Base-by-base conservation (phyloP, 2,113 vertebrate genomes). In the Trachemys scripta region DNA sequence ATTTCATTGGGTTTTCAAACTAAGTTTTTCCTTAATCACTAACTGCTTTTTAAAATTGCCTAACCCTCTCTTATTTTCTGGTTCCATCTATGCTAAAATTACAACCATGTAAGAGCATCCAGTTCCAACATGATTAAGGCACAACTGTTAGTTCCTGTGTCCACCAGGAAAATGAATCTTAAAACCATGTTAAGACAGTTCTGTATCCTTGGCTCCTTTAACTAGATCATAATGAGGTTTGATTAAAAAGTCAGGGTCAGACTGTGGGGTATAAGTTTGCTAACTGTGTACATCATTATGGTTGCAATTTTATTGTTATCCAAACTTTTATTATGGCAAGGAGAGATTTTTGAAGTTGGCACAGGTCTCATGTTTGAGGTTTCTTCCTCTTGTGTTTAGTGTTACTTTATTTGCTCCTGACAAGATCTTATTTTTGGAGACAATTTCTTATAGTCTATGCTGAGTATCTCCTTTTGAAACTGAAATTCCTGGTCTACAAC, bases 81-180 rank as follows among this genome's bases (percentile, higher is more conserved):
- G 49, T 93, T 90, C 89, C 2, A 17, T 56, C 35, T 86, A 9
- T 16, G 25, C 50, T 25, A 92, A 93, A 94, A 90, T 76, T 80
- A 50, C 14, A 81, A 2, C 17, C 53, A 35, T 53, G 75, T 56
- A 62, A 35, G 72, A 72, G 75, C 89, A 80, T 45, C 47, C n/a
- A 69, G 17, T 85, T 47, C 25, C 13, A 42, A 2, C 65, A 35
- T 90, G 54, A 87, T 79, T 75, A 75, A 82, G 53, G 54, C 10
- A 22, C 47, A 51, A 14, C 57, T 90, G n/a, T 5, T 62, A 91
- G 45, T 87, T 87, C 13, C 13, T 3, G 2, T 31, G 13, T n/a
- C 8, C 35, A 72, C 20, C 17, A 38, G 65, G 20, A 72, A 38
- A 72, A 72, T 72, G 16, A 72, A 10, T 38, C 35, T 38, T 72